Evolutionary conservation across 1,140 invertebrate species (phyloP).

Genomic region (Drosophila mojavensis): DNA sequence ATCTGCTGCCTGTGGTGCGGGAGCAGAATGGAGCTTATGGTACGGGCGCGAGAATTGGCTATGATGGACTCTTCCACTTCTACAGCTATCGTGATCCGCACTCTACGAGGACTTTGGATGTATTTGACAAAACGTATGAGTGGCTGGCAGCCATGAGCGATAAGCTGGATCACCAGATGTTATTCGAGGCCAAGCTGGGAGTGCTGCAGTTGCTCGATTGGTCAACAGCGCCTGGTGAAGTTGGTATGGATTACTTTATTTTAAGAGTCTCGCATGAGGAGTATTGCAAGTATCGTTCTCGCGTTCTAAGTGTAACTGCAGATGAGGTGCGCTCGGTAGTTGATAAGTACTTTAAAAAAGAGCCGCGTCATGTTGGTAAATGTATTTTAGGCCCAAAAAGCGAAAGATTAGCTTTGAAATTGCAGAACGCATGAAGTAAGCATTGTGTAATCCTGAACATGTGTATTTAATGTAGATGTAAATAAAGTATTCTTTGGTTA

Average conservation of each 20-base stretch:
- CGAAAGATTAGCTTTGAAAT: not conserved
- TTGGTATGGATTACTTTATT: conserved; percentile 89
- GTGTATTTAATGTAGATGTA: not conserved
- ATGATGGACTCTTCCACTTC: conserved; percentile 90
- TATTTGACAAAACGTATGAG: conserved; percentile 89
- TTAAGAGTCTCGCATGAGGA: conserved; percentile 90
- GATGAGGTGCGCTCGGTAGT: conserved; percentile 88
- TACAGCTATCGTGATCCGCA: conserved; percentile 94
- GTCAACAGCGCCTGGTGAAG: conserved; percentile 91
- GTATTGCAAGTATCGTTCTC: conserved; percentile 88
- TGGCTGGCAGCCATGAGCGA: conserved; percentile 87
- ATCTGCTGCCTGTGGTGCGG: conserved; percentile 92
- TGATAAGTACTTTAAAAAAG: conserved; percentile 87
- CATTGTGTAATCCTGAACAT: not conserved
- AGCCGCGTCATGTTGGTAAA: conserved; percentile 85
- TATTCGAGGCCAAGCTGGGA: conserved; percentile 94
- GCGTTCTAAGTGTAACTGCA: conserved; percentile 88
- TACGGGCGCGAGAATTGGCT: conserved; percentile 88
- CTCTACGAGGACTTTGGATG: conserved; percentile 89
- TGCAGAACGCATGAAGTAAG: not conserved
- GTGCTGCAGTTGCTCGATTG: conserved; percentile 92
- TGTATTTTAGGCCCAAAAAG: conserved; percentile 89
- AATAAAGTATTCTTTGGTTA: too few species aligned
- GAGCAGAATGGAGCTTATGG: conserved; percentile 97
- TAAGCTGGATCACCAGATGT: conserved; percentile 86